A percentile compares a stretch with the other conserved stretches of the same genome.
These are phyloP conservation scores for Acanthosepion pharaonis DNA, from an alignment of 2,888 invertebrate genomes.

Conservation along the genomic window DNA sequence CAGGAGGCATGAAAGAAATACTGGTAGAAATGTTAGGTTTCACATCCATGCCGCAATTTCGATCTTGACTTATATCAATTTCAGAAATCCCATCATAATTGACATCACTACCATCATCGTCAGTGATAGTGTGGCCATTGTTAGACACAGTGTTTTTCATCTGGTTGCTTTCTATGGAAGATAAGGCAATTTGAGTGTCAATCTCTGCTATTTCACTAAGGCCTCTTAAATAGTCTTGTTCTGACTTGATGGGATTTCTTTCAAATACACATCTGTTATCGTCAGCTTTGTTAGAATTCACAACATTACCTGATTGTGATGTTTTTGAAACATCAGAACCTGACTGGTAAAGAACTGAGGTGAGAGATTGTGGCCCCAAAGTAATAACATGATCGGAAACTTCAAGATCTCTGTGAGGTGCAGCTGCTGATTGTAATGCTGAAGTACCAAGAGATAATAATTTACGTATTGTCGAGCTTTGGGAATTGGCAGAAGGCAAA, in stretches of 20 bases:
- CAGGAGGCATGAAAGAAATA: not conserved
- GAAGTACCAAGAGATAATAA: not conserved
- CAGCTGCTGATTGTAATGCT: not conserved
- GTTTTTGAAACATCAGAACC: not conserved
- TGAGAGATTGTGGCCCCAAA: not conserved
- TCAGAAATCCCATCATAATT: not conserved
- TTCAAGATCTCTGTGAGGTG: not conserved
- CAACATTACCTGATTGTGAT: not conserved
- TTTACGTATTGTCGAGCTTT: not conserved
- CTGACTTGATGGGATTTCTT: not conserved
- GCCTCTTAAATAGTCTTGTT: not conserved
- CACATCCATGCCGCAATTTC: not conserved
- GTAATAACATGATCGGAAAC: not conserved
- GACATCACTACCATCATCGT: not conserved
- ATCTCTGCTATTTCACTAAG: not conserved
- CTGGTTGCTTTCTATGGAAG: not conserved
- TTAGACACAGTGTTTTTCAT: not conserved
- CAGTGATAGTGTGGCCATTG: not conserved
- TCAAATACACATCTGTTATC: not conserved
- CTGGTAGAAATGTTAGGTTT: not conserved
- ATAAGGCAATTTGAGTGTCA: not conserved
- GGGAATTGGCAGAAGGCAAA: not conserved
- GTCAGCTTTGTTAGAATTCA: not conserved
- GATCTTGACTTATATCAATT: not conserved
- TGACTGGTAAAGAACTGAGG: not conserved